These are phyloP conservation scores for Ondatra zibethicus DNA, from an alignment of 2,113 vertebrate species.

Conservation along the genomic window DNA sequence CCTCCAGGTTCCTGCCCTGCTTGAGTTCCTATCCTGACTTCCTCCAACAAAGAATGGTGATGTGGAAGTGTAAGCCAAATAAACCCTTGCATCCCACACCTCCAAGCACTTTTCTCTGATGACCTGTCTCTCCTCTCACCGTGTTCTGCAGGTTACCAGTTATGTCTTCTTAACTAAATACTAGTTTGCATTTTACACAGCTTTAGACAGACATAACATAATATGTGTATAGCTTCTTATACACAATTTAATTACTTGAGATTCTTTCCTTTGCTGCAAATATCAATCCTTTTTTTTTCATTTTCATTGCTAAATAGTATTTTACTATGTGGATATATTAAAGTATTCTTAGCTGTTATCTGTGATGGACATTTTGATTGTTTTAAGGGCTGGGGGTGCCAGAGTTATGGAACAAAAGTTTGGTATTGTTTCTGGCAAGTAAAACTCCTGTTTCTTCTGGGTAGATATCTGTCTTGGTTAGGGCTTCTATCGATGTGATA, in stretches of 20 bases:
- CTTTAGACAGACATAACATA: background rate
- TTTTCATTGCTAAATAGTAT: background rate
- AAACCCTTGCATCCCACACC: background rate
- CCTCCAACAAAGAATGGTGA: background rate
- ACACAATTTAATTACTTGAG: background rate
- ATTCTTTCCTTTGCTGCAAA: background rate
- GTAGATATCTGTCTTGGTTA: background rate
- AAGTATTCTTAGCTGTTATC: background rate
- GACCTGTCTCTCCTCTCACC: background rate
- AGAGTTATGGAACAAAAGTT: background rate
- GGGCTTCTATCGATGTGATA: background rate
- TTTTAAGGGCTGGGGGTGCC: background rate
- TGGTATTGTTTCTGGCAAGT: background rate
- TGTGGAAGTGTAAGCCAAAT: background rate
- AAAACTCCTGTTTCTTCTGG: background rate
- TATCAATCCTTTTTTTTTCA: background rate
- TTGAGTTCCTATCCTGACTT: background rate
- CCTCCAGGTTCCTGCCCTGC: background rate
- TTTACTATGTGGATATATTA: background rate
- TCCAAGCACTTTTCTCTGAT: background rate
- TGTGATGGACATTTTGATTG: background rate
- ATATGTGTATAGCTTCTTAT: background rate
- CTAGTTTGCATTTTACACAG: background rate
- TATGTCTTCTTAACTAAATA: background rate
- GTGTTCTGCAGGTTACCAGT: background rate